Base-by-base conservation (phyloP, 2,888 invertebrate genomes). In the Aspidiotus destructor region DNA sequence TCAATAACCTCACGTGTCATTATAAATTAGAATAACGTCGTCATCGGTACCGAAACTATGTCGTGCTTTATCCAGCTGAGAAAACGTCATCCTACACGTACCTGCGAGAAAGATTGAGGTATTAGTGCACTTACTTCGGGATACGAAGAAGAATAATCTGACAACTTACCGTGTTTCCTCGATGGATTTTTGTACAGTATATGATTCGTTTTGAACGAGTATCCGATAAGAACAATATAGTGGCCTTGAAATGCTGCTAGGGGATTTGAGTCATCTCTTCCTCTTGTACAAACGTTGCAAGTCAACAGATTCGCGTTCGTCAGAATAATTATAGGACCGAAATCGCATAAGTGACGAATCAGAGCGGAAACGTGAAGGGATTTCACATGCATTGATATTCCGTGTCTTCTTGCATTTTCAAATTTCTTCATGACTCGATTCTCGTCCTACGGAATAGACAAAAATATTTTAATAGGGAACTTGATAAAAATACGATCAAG, bases 181-280 rank as follows among this genome's bases (percentile, higher is more conserved):
- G 68, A 68, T 2, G 68, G 68, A 62, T 68, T 61, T 53, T 61
- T 61, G 17, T 68, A 68, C 40, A 61, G 41, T 41, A 68, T 68
- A 41, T 68, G 53, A 28, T 68, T 68, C 8, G 42, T 68, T 28
- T 41, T 15, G 41, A 68, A 61, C n/a, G 61, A 61, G 54, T 68
- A 68, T 11, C 68, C 68, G n/a, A 68, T 61, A n/a, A 68, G 16
- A 15, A 68, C 68, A 17, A 68, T 54, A 42, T 68, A 68, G 55
- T 68, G 68, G 41, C 68, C 68, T 54, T 68, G 68, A 62, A 54
- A 60, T 7, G 60, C 40, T 7, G 60, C 11, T 6, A 52, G 40
- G 15, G 52, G 28, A 61, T 28, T 54, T 2, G 55, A 10, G 8
- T 28, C 16, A 8, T 17, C 17, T 53, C 17, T 41, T 42, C 42